A percentile compares a stretch with the other conserved stretches of the same genome.
Conservation (phyloP, 2,888 invertebrate genomes). For the Ectemnius continuus region DNA sequence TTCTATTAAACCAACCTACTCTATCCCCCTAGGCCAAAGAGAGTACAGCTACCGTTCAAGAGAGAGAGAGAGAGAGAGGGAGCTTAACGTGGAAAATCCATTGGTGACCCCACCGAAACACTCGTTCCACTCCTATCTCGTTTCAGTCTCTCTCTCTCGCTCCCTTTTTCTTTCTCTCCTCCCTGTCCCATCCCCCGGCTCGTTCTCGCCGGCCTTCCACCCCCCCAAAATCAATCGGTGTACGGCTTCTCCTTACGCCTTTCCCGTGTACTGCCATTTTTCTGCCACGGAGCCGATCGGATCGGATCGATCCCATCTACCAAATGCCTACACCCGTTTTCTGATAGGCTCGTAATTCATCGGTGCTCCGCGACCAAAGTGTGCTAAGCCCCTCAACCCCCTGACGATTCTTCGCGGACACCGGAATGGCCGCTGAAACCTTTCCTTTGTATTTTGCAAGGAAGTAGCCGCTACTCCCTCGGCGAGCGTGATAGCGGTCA, state of each 20-base stretch:
- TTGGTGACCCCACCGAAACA: constrained; percentile 41
- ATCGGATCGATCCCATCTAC: constrained; percentile 1
- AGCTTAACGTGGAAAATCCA: constrained; percentile 46
- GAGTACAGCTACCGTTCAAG: constrained; percentile 8
- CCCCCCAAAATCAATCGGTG: constrained; percentile 16
- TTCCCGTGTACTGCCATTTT: neutral
- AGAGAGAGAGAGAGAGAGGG: too few relatives aligned
- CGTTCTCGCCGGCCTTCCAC: neutral
- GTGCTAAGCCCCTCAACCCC: too few relatives aligned
- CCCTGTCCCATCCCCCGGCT: constrained; percentile 23
- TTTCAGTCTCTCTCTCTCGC: constrained; percentile 19
- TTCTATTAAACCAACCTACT: constrained; percentile 73
- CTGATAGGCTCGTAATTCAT: too few relatives aligned
- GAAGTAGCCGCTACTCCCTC: too few relatives aligned
- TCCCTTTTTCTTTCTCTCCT: too few relatives aligned
- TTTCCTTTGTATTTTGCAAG: too few relatives aligned
- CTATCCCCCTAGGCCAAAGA: constrained; percentile 8
- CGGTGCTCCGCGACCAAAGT: too few relatives aligned
- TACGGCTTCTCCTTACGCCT: constrained; percentile 30
- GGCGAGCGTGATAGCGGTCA: too few relatives aligned
- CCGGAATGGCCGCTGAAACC: too few relatives aligned
- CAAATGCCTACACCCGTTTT: neutral
- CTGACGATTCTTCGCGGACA: too few relatives aligned
- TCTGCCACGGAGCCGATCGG: neutral
- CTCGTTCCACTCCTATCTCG: constrained; percentile 33